Base-by-base conservation (phyloP, 2,888 invertebrate genomes). In the Agrotis exclamationis region DNA sequence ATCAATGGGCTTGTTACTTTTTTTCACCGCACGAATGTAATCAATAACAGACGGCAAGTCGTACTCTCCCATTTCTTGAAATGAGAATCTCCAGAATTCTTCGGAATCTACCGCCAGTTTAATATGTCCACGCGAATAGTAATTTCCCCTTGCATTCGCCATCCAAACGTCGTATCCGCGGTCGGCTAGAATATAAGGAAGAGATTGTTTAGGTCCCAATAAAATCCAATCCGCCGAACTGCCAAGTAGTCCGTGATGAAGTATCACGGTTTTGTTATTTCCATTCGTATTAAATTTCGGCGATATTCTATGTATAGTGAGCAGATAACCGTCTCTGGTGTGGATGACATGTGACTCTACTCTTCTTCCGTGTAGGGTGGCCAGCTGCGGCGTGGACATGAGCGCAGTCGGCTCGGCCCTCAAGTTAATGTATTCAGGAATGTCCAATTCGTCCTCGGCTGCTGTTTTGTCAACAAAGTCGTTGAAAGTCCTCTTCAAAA, bases 161-260 rank as follows among this genome's bases (percentile, higher is more conserved):
- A 93, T 96, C 98, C 95, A 98, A 3, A 97, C 96, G 69, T 97
- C 97, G 75, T 96, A 96, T 0, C 97, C 96, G 3, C 91, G 91
- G 74, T 97, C 93, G 92, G 96, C 94, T 92, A 98, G 75, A 3
- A 93, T 79, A 66, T 94, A 95, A 0, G 94, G 93, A n/a, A 95
- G 87, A 7, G 94, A 92, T 69, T 92, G 90, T 59, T 85, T 79
- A 2, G 93, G 83, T 48, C 94, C 95, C n/a, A 93, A 84, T 68
- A 95, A 76, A 59, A 95, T 87, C 95, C 95, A 95, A 81, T 95
- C 94, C 0, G 92, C 92, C 1, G 95, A 94, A 77, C 94, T 94
- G 11, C 94, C 94, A 0, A 94, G 87, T 60, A 95, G 75, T 14
- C 95, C 94, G 60, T 95, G 95, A 69, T 94, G 93, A 54, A 94